Evolutionary conservation across 2,797 vertebrate genomes (phyloP).

Genomic region (Pelodytes ibericus): DNA sequence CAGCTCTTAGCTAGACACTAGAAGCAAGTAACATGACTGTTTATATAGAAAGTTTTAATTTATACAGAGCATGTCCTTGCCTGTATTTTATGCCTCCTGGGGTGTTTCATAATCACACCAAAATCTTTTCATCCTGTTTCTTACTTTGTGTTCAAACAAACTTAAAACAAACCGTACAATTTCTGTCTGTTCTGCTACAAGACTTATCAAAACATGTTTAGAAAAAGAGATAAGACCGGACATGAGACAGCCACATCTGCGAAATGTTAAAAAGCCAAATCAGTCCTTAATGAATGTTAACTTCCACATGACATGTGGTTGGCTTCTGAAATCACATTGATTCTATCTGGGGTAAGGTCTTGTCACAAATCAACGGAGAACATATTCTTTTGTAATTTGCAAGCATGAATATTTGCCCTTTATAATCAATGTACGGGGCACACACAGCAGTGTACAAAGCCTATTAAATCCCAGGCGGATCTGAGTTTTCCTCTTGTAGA

Average conservation of each 20-base stretch:
- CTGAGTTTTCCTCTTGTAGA: slow-evolving; percentile 8
- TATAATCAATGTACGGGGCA: slow-evolving; percentile 27
- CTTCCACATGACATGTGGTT: slow-evolving; percentile 22
- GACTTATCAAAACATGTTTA: slow-evolving; percentile 42
- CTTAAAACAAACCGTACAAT: slow-evolving; percentile 44
- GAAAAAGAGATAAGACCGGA: slow-evolving; percentile 36
- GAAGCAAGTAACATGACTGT: slow-evolving; percentile 36
- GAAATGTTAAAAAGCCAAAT: slow-evolving; percentile 27
- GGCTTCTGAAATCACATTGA: slow-evolving; percentile 10
- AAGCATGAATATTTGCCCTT: slow-evolving; percentile 20
- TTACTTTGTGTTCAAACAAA: slow-evolving; percentile 48
- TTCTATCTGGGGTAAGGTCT: slow-evolving; percentile 39
- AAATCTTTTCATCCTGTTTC: slow-evolving; percentile 52
- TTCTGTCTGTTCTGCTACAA: slow-evolving; percentile 18
- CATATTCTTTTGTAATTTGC: slow-evolving; percentile 28
- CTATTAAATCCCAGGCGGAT: neutral
- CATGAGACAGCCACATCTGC: slow-evolving; percentile 34
- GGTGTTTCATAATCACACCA: slow-evolving; percentile 47
- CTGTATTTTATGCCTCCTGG: slow-evolving; percentile 48
- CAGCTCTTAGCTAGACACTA: slow-evolving; percentile 21
- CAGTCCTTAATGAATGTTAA: slow-evolving; percentile 19
- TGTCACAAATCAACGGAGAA: slow-evolving; percentile 22
- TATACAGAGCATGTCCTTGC: slow-evolving; percentile 50
- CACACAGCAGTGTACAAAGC: slow-evolving; percentile 24
- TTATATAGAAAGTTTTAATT: slow-evolving; percentile 47